Conservation (phyloP, 2,888 invertebrate genomes). For the Hartigia nigra region DNA sequence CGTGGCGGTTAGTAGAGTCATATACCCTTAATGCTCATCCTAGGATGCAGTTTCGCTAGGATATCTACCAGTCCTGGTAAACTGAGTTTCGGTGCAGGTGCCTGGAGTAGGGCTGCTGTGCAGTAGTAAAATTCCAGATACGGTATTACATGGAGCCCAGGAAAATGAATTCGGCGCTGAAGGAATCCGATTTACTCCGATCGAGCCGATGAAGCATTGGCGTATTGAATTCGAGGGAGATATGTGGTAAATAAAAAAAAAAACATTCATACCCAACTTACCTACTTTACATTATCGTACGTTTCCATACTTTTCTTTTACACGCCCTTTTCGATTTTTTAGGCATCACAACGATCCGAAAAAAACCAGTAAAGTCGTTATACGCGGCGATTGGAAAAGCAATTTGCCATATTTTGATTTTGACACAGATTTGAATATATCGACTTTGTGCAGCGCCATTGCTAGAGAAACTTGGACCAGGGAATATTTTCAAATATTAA, state of each 20-base stretch:
- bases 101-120: conserved; percentile 78
- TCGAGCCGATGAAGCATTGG: conserved; percentile 82
- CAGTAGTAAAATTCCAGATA: conserved; percentile 78
- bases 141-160: conserved; percentile 70
- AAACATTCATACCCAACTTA: neutral
- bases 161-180: conserved; percentile 74
- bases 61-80: neutral
- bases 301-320: neutral
- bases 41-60: neutral
- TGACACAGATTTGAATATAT: conserved; percentile 77
- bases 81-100: conserved; percentile 63
- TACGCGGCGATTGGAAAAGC: conserved; percentile 74
- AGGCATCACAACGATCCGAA: conserved; percentile 68
- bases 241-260: conserved; percentile 68
- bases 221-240: conserved; percentile 75
- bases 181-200: conserved; percentile 75
- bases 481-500: conserved; percentile 74
- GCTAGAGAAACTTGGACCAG: conserved; percentile 81
- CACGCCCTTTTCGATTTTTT: neutral
- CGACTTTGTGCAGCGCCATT: conserved; percentile 77
- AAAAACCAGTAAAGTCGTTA: conserved; percentile 70
- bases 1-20: conserved; percentile 68
- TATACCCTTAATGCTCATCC: neutral
- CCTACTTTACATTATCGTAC: neutral
- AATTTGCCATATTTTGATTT: conserved; percentile 77